phyloP scores from a whole-genome alignment of 2,113 vertebrate species.

The Sterrhoptilus dennistouni region DNA sequence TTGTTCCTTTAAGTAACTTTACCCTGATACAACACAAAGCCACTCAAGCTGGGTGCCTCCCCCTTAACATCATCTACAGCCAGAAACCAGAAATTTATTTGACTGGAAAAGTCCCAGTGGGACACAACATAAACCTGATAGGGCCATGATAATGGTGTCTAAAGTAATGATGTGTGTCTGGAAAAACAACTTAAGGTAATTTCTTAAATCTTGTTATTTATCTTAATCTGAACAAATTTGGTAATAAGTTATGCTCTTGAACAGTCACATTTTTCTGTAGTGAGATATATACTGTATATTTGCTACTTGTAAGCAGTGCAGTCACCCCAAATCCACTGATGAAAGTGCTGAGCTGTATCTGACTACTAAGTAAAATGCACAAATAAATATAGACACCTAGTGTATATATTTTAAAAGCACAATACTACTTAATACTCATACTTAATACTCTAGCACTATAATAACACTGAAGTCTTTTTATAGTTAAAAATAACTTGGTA shows the following conservation, averaged over 20 bases:
- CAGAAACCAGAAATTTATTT: neutral
- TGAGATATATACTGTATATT: neutral
- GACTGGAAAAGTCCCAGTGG: neutral
- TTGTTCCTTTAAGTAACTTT: neutral
- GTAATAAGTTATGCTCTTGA: neutral
- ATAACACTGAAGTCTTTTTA: neutral
- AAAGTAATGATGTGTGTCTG: neutral
- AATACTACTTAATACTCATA: neutral
- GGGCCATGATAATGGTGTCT: neutral
- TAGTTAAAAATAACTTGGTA: neutral
- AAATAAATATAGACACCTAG: neutral
- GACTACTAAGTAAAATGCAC: neutral
- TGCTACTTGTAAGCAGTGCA: neutral
- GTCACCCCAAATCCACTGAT: neutral
- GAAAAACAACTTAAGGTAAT: neutral
- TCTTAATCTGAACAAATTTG: neutral
- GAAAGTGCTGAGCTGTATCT: neutral
- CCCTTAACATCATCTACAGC: neutral
- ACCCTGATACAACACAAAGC: neutral
- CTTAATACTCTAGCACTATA: neutral
- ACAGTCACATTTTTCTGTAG: neutral
- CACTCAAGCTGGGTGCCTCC: neutral
- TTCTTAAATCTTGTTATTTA: neutral
- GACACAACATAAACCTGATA: neutral
- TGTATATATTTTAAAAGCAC: neutral